Conservation (phyloP, 2,113 vertebrate genomes). For the Mesoclemmys tuberculata region DNA sequence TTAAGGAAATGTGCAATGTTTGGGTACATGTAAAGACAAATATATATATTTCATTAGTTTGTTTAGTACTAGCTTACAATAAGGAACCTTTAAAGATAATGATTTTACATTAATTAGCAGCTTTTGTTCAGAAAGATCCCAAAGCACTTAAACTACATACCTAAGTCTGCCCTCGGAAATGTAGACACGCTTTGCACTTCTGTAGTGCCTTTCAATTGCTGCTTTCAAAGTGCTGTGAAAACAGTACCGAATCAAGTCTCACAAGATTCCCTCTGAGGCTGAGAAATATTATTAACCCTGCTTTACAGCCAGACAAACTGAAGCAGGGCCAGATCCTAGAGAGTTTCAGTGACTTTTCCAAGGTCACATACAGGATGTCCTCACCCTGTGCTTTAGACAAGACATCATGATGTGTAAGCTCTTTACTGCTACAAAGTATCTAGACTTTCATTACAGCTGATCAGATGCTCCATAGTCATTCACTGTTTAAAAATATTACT, state of each 20-base stretch:
- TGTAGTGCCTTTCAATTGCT: neutral
- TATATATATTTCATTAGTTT: neutral
- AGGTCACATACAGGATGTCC: neutral
- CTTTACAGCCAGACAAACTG: neutral
- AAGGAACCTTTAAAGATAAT: neutral
- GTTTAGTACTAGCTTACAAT: neutral
- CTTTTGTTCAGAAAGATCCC: neutral
- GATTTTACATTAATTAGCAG: neutral
- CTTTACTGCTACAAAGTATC: neutral
- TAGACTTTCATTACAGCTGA: neutral
- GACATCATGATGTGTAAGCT: fast-evolving
- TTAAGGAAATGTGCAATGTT: neutral
- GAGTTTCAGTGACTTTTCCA: neutral
- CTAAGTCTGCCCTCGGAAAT: neutral
- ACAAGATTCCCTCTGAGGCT: neutral
- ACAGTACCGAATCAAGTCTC: neutral
- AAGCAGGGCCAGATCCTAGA: neutral
- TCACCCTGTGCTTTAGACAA: neutral
- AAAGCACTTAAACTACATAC: neutral
- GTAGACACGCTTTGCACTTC: neutral
- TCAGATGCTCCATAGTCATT: neutral
- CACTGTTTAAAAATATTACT: neutral
- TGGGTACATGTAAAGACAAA: neutral
- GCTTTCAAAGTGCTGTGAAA: neutral
- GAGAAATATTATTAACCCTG: neutral